Conservation (phyloP, 2,113 vertebrate genomes). For the Microcebus jonahi region DNA sequence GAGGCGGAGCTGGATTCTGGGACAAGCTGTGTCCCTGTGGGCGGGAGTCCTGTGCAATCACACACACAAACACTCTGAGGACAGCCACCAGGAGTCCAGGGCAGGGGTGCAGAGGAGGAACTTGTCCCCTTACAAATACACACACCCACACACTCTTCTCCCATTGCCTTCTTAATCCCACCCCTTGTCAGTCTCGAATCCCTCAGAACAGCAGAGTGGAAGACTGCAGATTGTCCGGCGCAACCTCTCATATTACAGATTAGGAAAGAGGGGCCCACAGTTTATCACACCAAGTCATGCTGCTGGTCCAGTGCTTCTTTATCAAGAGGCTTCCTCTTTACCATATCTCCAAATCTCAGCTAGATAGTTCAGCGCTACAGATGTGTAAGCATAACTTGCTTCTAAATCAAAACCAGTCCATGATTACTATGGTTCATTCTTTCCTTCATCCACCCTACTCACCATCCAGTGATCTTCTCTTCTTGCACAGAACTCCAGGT, state of each 20-base stretch:
- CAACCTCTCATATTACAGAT: not conserved
- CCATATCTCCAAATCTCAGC: not conserved
- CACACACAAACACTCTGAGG: slow-evolving; percentile 66
- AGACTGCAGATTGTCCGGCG: too few relatives aligned
- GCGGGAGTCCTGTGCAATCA: slow-evolving; percentile 65
- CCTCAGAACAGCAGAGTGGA: not conserved
- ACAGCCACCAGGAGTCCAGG: slow-evolving; percentile 49
- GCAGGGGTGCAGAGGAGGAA: not conserved
- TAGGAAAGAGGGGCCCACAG: not conserved
- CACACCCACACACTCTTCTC: slow-evolving; percentile 28
- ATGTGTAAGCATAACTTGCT: not conserved
- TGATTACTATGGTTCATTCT: not conserved
- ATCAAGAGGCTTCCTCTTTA: not conserved
- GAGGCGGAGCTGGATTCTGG: slow-evolving; percentile 70
- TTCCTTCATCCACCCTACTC: not conserved
- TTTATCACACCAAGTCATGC: not conserved
- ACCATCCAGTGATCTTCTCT: not conserved
- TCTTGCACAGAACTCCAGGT: not conserved
- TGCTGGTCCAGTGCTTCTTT: not conserved
- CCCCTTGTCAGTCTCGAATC: not conserved
- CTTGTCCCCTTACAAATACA: slow-evolving; percentile 15
- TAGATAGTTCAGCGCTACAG: not conserved
- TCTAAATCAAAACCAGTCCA: not conserved
- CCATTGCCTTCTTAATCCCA: not conserved
- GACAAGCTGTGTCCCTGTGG: slow-evolving; percentile 68